These are phyloP conservation scores for Helicoverpa assulta DNA, from an alignment of 2,888 invertebrate species.

Conservation along the genomic window DNA sequence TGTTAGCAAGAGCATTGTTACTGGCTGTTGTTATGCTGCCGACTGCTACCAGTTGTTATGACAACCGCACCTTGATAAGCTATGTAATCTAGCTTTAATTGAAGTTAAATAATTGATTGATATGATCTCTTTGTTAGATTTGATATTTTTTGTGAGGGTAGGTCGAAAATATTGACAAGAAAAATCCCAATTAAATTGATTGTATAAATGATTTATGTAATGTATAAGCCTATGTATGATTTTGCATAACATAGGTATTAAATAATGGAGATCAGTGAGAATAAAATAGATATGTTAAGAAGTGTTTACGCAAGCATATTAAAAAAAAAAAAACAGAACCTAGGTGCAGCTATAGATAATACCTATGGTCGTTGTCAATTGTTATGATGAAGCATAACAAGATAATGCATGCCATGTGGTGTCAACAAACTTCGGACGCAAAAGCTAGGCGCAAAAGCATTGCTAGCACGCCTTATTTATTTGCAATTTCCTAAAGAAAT, in stretches of 20 bases:
- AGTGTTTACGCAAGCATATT: not conserved
- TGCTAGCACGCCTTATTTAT: constrained; percentile 28
- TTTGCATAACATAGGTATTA: not conserved
- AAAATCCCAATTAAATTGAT: not conserved
- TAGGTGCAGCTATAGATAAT: not conserved
- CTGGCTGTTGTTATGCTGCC: constrained; percentile 44
- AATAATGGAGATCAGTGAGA: not conserved
- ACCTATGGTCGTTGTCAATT: not conserved
- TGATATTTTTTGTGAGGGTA: constrained; percentile 35
- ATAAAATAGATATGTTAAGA: not conserved
- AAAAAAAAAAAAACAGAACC: not conserved
- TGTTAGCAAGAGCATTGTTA: constrained; percentile 46
- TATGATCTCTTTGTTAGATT: not conserved
- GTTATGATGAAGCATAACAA: constrained; percentile 13
- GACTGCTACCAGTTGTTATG: constrained; percentile 60
- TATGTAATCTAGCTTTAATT: not conserved
- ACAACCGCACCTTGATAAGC: constrained; percentile 52
- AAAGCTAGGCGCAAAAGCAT: constrained; percentile 26
- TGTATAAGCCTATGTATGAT: too few relatives aligned
- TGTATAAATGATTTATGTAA: not conserved
- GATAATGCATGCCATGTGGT: constrained; percentile 1
- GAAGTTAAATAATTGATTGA: constrained; percentile 15
- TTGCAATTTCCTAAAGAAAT: constrained; percentile 34
- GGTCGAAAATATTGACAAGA: constrained; percentile 1
- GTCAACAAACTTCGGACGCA: constrained; percentile 24